A percentile compares a stretch with the other conserved stretches of the same genome.
Conservation (phyloP, 2,888 invertebrate genomes). For the Ditula angustiorana region DNA sequence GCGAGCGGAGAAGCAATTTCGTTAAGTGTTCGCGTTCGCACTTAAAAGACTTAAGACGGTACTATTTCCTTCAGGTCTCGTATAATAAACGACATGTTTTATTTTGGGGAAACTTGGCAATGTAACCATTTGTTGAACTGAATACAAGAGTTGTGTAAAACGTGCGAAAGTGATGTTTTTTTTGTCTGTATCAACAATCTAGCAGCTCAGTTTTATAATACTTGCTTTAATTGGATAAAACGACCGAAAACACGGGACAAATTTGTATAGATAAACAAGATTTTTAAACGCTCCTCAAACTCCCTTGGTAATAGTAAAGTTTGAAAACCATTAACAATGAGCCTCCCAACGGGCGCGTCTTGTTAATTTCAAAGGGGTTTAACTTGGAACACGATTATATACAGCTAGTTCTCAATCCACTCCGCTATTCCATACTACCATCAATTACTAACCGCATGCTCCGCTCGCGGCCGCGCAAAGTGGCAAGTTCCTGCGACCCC, state of each 20-base stretch:
- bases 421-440: background rate
- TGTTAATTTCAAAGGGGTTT: background rate
- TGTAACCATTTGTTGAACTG: too few species aligned
- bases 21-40: constrained; percentile 20
- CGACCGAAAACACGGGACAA: too few species aligned
- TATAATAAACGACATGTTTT: background rate
- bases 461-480: background rate
- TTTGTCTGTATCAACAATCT: too few species aligned
- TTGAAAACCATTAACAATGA: too few species aligned
- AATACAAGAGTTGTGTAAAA: too few species aligned
- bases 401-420: background rate
- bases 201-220: too few species aligned
- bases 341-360: too few species aligned
- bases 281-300: too few species aligned
- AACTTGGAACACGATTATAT: background rate
- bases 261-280: too few species aligned
- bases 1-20: constrained; percentile 11
- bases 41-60: background rate
- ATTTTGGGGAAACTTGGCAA: background rate
- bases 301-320: too few species aligned
- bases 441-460: background rate
- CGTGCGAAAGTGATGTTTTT: too few species aligned
- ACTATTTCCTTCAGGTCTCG: background rate
- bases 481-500: background rate
- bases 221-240: too few species aligned